Evolutionary conservation across 2,113 vertebrate species (phyloP).

Genomic region (Salvator merianae): DNA sequence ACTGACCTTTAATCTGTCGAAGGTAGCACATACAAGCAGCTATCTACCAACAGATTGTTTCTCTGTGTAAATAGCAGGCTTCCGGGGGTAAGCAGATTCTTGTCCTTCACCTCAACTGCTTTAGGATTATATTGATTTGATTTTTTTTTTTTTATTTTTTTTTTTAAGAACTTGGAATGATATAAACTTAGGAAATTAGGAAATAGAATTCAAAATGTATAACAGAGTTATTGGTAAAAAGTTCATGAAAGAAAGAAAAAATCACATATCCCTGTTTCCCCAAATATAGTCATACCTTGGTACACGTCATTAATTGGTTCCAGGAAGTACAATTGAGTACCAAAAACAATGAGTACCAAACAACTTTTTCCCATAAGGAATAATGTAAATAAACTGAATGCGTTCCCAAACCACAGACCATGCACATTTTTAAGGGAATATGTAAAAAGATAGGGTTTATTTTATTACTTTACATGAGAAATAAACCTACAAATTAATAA

Average conservation of each 20-base stretch:
- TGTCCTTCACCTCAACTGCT: background rate
- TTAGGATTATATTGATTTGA: background rate
- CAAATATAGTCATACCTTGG: too few relatives aligned
- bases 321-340: too few relatives aligned
- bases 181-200: background rate
- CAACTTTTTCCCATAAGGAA: too few relatives aligned
- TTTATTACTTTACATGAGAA: too few relatives aligned
- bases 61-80: background rate
- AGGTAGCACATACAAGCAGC: background rate
- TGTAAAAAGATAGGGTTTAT: too few relatives aligned
- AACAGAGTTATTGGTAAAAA: background rate
- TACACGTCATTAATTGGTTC: too few relatives aligned
- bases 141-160: background rate
- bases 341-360: too few relatives aligned
- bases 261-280: background rate
- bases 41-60: background rate
- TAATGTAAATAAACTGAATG: too few relatives aligned
- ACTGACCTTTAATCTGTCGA: slow-evolving; percentile 9
- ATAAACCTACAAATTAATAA: too few relatives aligned
- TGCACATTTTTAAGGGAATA: too few relatives aligned
- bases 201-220: background rate
- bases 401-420: too few relatives aligned
- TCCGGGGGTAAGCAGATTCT: background rate
- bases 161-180: background rate
- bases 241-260: background rate